Conservation (phyloP, 2,888 invertebrate genomes). For the Agrotis puta region DNA sequence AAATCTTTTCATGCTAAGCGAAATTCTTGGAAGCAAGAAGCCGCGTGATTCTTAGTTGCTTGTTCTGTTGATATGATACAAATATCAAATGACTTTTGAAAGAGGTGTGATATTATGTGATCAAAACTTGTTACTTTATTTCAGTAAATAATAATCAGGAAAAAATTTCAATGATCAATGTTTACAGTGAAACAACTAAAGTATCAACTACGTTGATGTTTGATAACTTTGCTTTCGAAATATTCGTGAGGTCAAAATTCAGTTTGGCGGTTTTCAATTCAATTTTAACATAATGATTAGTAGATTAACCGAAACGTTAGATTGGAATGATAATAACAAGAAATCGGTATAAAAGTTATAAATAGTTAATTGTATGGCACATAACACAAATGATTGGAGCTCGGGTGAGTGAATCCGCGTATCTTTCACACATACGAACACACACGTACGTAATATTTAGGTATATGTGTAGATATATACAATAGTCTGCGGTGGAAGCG, state of each 20-base stretch:
- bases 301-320: slow-evolving; percentile 30
- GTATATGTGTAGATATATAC: slow-evolving; percentile 53
- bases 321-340: slow-evolving; percentile 50
- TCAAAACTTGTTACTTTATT: too few species aligned
- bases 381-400: slow-evolving; percentile 52
- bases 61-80: slow-evolving; percentile 28
- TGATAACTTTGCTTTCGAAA: slow-evolving; percentile 4
- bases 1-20: slow-evolving; percentile 32
- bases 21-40: slow-evolving; percentile 28
- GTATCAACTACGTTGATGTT: background rate
- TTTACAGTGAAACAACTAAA: background rate
- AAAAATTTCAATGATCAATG: too few species aligned
- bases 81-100: slow-evolving; percentile 16
- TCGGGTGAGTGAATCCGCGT: slow-evolving; percentile 64
- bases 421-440: slow-evolving; percentile 59
- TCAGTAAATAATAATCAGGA: too few species aligned
- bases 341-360: slow-evolving; percentile 54
- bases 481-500: slow-evolving; percentile 70
- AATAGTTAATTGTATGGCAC: slow-evolving; percentile 57
- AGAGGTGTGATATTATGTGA: slow-evolving; percentile 6
- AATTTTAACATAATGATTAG: slow-evolving; percentile 30
- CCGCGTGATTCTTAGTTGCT: slow-evolving; percentile 21
- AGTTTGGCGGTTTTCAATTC: slow-evolving; percentile 24
- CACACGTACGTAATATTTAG: slow-evolving; percentile 49
- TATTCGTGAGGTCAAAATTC: slow-evolving; percentile 6